Conservation (phyloP, 2,888 invertebrate species). For the Stenodera caucasica region DNA sequence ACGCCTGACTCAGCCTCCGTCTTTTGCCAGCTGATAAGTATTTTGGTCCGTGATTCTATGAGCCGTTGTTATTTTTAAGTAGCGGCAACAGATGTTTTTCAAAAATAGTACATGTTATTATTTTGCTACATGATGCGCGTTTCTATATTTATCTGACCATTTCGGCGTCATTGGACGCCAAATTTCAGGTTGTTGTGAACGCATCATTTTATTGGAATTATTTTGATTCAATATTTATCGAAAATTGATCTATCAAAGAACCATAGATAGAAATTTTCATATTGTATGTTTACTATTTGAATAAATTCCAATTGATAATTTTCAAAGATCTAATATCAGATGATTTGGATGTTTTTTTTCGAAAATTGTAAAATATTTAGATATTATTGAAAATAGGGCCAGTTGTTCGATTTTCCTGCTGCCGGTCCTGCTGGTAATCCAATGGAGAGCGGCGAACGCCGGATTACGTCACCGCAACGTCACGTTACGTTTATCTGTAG, state of each 20-base stretch:
- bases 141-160: constrained; percentile 16
- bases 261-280: too few species aligned
- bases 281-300: too few species aligned
- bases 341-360: too few species aligned
- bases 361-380: neutral
- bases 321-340: too few species aligned
- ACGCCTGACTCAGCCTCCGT: constrained; percentile 45
- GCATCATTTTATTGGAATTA: neutral
- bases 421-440: constrained; percentile 11
- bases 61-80: constrained; percentile 48
- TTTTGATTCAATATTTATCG: too few species aligned
- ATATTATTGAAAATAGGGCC: neutral
- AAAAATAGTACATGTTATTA: constrained; percentile 37
- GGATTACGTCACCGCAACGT: constrained; percentile 54
- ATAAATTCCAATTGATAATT: too few species aligned
- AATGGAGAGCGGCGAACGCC: constrained; percentile 35
- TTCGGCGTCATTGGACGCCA: constrained; percentile 17
- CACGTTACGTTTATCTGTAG: constrained; percentile 44
- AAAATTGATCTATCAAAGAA: too few species aligned
- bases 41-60: constrained; percentile 48
- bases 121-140: constrained; percentile 25
- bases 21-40: constrained; percentile 48
- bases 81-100: constrained; percentile 50
- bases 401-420: constrained; percentile 11
- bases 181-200: constrained; percentile 11